phyloP scores from a whole-genome alignment of 2,113 vertebrate species.

The Takifugu bimaculatus region DNA sequence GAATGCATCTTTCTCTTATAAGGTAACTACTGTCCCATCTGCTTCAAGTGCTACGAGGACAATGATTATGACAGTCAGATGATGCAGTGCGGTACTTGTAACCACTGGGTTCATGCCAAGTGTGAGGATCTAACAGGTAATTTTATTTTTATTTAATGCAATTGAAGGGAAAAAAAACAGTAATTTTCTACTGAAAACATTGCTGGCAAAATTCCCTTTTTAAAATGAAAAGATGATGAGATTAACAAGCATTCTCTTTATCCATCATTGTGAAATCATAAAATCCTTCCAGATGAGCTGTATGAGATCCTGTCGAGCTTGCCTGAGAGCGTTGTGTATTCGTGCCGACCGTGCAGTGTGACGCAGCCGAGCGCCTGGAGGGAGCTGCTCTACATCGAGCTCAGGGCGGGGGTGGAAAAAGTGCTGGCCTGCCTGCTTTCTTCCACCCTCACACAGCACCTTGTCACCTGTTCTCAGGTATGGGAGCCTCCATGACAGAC shows the following conservation, averaged over 20 bases:
- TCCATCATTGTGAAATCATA: not conserved
- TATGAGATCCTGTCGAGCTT: slow-evolving; percentile 91
- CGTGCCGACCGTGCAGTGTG: slow-evolving; percentile 83
- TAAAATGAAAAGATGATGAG: no score
- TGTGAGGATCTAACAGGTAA: slow-evolving; percentile 88
- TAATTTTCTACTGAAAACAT: no score
- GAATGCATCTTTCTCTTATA: slow-evolving; percentile 3
- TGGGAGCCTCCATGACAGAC: not conserved
- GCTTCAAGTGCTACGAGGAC: slow-evolving; percentile 90
- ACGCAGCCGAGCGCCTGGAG: slow-evolving; percentile 80
- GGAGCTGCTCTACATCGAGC: slow-evolving; percentile 81
- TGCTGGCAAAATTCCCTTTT: no score
- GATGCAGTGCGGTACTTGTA: slow-evolving; percentile 90
- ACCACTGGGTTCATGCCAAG: slow-evolving; percentile 91
- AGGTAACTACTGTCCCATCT: slow-evolving; percentile 93
- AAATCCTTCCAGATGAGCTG: slow-evolving; percentile 79
- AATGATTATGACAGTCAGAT: slow-evolving; percentile 92
- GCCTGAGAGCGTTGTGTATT: slow-evolving; percentile 88
- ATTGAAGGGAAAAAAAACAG: not conserved
- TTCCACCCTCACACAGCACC: slow-evolving; percentile 78
- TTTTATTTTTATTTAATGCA: not conserved
- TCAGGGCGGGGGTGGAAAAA: slow-evolving; percentile 82
- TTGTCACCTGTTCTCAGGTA: slow-evolving; percentile 83
- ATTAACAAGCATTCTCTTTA: not conserved
- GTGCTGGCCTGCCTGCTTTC: slow-evolving; percentile 83